Conservation (phyloP, 2,113 vertebrate species). For the Ailuropoda melanoleuca region DNA sequence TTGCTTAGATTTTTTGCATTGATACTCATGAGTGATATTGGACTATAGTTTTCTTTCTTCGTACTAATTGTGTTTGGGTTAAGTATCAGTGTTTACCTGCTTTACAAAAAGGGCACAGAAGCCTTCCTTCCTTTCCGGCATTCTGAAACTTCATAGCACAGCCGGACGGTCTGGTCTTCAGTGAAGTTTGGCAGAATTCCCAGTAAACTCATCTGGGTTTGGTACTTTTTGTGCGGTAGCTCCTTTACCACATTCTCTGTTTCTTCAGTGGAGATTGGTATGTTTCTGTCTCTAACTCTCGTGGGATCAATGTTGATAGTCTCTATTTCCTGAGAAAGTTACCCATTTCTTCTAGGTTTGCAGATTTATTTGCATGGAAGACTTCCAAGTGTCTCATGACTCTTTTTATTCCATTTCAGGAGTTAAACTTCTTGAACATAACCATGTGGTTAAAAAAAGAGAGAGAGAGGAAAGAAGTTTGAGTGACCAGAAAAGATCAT, state of each 20-base stretch:
- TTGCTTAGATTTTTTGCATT: background rate
- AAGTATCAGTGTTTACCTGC: background rate
- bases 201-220: background rate
- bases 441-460: background rate
- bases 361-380: background rate
- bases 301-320: background rate
- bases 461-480: background rate
- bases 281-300: background rate
- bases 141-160: background rate
- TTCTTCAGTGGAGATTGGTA: background rate
- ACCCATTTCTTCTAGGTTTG: background rate
- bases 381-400: background rate
- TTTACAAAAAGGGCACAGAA: background rate
- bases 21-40: background rate
- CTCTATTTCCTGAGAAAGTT: background rate
- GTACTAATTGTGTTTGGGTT: background rate
- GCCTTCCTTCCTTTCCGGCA: background rate
- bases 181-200: too few relatives aligned
- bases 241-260: background rate
- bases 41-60: background rate
- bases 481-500: background rate
- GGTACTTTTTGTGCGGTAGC: background rate
- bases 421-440: background rate
- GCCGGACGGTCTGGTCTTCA: background rate
- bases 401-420: background rate